phyloP scores from a whole-genome alignment of 2,888 invertebrate genomes.

The Drosophila kambysellisi region DNA sequence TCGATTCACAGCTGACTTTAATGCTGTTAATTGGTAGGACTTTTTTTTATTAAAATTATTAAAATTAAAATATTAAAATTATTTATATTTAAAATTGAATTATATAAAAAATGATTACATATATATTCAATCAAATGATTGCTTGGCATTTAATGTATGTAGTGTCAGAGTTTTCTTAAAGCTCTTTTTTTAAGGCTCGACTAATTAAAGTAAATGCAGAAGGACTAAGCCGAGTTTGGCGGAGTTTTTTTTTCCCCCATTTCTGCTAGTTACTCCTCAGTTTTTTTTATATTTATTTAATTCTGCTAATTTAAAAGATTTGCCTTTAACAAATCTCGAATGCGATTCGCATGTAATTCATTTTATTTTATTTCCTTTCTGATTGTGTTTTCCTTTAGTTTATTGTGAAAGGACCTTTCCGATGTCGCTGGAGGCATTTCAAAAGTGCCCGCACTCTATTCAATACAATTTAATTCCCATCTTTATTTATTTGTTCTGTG shows the following conservation, averaged over 20 bases:
- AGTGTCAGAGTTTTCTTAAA: neutral
- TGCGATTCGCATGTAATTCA: slow-evolving; percentile 23
- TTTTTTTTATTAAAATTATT: no score
- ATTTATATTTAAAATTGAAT: neutral
- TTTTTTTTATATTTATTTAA: neutral
- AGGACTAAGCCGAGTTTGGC: neutral
- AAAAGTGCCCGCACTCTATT: slow-evolving; percentile 11
- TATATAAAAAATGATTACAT: neutral
- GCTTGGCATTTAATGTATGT: neutral
- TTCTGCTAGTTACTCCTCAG: neutral
- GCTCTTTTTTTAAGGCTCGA: neutral
- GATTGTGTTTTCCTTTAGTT: slow-evolving; percentile 12
- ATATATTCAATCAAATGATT: no score
- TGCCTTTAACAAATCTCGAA: neutral
- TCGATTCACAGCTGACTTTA: neutral
- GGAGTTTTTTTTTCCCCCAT: neutral
- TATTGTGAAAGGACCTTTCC: slow-evolving; percentile 1
- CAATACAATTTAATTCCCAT: slow-evolving; percentile 35
- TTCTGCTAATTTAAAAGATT: slow-evolving; percentile 29
- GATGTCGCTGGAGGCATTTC: slow-evolving; percentile 18
- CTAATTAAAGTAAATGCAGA: neutral
- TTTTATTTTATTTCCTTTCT: slow-evolving; percentile 11
- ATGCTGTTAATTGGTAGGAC: neutral
- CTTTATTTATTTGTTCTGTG: slow-evolving; percentile 29
- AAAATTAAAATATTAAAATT: no score